Evolutionary conservation across 1,140 invertebrate species (phyloP).

Genomic region (Scaptodrosophila lebanonensis): DNA sequence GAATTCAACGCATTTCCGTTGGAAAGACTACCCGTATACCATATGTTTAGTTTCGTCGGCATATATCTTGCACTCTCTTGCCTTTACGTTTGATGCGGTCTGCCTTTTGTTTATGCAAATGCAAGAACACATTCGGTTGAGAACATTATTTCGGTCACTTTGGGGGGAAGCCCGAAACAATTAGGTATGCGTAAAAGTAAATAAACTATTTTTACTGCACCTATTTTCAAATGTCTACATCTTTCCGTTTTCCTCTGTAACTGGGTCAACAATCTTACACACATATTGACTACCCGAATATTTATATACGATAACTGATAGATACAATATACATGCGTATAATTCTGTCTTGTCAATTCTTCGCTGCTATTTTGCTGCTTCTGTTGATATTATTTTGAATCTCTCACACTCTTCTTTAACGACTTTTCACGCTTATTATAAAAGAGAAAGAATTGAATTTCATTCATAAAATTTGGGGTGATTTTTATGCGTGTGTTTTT

Average conservation of each 20-base stretch:
- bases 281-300: conserved; percentile 34
- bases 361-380: too few species aligned
- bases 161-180: conserved; percentile 50
- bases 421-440: conserved; percentile 40
- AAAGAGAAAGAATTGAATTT: conserved; percentile 10
- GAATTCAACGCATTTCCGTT: conserved; percentile 46
- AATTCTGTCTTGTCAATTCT: too few species aligned
- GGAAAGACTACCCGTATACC: conserved; percentile 39
- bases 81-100: conserved; percentile 22
- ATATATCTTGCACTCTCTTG: conserved; percentile 7
- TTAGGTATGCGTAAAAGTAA: conserved; percentile 51
- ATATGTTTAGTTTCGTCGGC: conserved; percentile 56
- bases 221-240: conserved; percentile 28
- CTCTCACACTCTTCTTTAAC: conserved; percentile 18
- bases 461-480: conserved; percentile 5
- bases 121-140: conserved; percentile 14
- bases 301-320: conserved; percentile 6
- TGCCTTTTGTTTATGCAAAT: conserved; percentile 66
- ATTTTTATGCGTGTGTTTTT: too few species aligned
- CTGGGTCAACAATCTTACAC: conserved; percentile 42
- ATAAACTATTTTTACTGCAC: conserved; percentile 57
- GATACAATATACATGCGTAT: too few species aligned
- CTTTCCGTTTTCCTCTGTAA: conserved; percentile 38
- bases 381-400: conserved; percentile 4
- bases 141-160: conserved; percentile 18